These are phyloP conservation scores for Heliconius congener DNA, from an alignment of 1,140 invertebrate genomes.

Conservation along the genomic window DNA sequence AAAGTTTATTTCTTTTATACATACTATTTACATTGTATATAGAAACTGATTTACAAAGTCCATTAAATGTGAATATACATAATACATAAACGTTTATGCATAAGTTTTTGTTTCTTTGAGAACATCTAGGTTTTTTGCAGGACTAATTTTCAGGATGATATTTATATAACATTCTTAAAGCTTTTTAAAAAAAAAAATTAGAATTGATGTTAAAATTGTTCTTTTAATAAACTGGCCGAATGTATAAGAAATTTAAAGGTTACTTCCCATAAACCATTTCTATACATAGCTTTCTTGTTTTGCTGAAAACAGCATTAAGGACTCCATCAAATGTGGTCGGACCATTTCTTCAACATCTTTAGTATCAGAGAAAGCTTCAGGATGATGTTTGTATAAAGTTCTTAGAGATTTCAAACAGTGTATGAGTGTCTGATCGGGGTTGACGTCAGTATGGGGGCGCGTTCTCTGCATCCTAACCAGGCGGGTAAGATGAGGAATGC, in stretches of 20 bases:
- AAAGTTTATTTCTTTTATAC: neutral
- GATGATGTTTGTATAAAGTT: constrained; percentile 79
- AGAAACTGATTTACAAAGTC: no score
- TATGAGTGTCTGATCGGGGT: constrained; percentile 77
- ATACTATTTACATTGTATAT: neutral
- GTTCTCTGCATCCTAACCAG: constrained; percentile 85
- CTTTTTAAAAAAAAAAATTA: constrained; percentile 42
- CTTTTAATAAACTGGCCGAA: neutral
- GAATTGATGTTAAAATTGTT: no score
- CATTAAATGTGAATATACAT: neutral
- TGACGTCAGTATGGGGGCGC: constrained; percentile 62
- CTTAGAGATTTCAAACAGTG: constrained; percentile 81
- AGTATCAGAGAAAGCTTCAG: constrained; percentile 79
- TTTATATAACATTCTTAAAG: constrained; percentile 77
- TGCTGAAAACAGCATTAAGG: constrained; percentile 81
- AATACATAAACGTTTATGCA: constrained; percentile 47
- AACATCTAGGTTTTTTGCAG: constrained; percentile 83
- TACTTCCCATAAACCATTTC: neutral
- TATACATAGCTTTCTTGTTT: constrained; percentile 79
- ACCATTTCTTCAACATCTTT: constrained; percentile 88
- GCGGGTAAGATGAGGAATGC: constrained; percentile 87
- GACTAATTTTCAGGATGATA: constrained; percentile 81
- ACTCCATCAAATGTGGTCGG: constrained; percentile 88
- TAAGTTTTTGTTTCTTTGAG: constrained; percentile 72
- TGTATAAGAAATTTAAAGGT: neutral